Evolutionary conservation across 1,140 invertebrate genomes (phyloP).

Genomic region (Hycleus phaleratus): DNA sequence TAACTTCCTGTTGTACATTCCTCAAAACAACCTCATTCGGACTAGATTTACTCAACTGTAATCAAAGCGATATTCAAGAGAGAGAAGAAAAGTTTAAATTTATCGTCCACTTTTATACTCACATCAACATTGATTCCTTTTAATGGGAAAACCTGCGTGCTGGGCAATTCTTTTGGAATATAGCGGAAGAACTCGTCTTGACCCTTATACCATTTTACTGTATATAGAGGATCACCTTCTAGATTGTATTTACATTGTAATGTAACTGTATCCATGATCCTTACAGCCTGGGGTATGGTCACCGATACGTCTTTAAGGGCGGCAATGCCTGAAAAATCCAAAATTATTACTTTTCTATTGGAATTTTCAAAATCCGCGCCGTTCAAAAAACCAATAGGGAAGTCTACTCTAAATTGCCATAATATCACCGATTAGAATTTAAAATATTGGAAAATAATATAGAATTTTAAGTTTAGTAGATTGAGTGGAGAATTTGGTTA

Average conservation of each 20-base stretch:
- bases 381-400: too few relatives aligned
- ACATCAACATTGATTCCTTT: slow-evolving; percentile 61
- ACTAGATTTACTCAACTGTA: slow-evolving; percentile 52
- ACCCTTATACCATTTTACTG: slow-evolving; percentile 78
- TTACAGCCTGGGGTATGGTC: slow-evolving; percentile 62
- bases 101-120: slow-evolving; percentile 41
- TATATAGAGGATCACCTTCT: slow-evolving; percentile 65
- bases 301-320: slow-evolving; percentile 62
- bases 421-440: too few relatives aligned
- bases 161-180: slow-evolving; percentile 63
- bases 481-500: too few relatives aligned
- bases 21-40: slow-evolving; percentile 57
- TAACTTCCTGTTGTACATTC: slow-evolving; percentile 55
- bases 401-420: too few relatives aligned
- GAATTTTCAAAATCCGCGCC: too few relatives aligned
- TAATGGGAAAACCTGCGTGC: slow-evolving; percentile 57
- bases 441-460: too few relatives aligned
- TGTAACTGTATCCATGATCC: slow-evolving; percentile 60
- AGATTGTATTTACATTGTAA: slow-evolving; percentile 75
- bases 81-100: background rate
- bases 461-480: too few relatives aligned
- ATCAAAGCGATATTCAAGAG: slow-evolving; percentile 20
- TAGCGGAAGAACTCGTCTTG: slow-evolving; percentile 69
- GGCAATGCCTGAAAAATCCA: background rate
- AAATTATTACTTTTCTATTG: too few relatives aligned